Base-by-base conservation (phyloP, 1,140 invertebrate genomes). In the Drosophila bocki region DNA sequence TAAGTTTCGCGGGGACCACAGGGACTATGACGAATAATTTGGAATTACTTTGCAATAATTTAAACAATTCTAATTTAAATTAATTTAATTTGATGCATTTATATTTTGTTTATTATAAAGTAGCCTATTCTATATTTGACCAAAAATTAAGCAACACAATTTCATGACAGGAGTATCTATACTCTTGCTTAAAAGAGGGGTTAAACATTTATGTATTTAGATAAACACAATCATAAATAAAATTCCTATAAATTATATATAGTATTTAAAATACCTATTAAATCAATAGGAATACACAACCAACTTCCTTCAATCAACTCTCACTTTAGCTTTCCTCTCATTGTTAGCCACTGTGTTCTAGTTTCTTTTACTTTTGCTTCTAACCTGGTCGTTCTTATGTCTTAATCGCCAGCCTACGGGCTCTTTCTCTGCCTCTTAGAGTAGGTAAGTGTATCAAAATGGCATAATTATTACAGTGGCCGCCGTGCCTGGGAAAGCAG, bases 381-480 rank as follows among this genome's bases (percentile, higher is more conserved):
- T 3, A 39, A 57, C 9, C 13, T 26, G 7, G 7, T 54, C 5
- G 12, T 37, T 54, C 17, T 54, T 37, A 22, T 15, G 13, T 39
- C 35, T 56, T 39, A 56, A 56, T 62, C 41, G n/a, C 17, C 32
- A 42, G 26, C 17, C 29, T 19, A n/a, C 17, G 12, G n/a, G n/a
- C 26, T 33, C 11, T 56, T 56, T n/a, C 19, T n/a, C 19, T 39
- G 53, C 7, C 53, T 22, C 41, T 1, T 13, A n/a, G 17, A 29
- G 12, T 22, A 19, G 13, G 35, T 53, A 12, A 72, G 56, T 41
- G 71, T 74, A 58, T 71, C 44, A 29, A 78, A 69, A 51, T 81
- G 67, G 62, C 65, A 84, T 81, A 84, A 81, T 81, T 81, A 80
- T 63, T 48, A 59, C 39, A 32, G 13, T 33, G 44, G 65, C 13